Conservation (phyloP, 2,888 invertebrate genomes). For the Notocelia uddmanniana region DNA sequence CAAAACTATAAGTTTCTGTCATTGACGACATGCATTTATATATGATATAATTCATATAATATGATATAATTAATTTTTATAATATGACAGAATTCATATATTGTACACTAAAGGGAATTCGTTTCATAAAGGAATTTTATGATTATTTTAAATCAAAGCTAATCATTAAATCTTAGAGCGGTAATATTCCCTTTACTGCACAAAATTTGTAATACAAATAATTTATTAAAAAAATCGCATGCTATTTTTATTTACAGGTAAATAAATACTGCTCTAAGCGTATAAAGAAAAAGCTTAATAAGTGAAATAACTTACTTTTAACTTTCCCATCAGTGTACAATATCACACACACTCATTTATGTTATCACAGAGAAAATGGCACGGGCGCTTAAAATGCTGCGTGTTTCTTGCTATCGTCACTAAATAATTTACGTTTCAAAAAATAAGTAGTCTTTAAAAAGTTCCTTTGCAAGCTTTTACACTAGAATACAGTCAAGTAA, state of each 20-base stretch:
- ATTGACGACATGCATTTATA: too few relatives aligned
- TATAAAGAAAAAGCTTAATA: slow-evolving; percentile 65
- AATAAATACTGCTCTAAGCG: slow-evolving; percentile 80
- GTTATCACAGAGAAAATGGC: slow-evolving; percentile 12
- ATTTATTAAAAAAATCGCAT: slow-evolving; percentile 68
- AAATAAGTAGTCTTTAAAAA: neutral
- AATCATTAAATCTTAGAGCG: slow-evolving; percentile 74
- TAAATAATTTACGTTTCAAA: neutral
- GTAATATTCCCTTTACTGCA: slow-evolving; percentile 83
- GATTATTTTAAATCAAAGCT: slow-evolving; percentile 47
- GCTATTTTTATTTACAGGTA: slow-evolving; percentile 59
- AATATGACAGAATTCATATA: slow-evolving; percentile 50
- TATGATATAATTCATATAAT: too few relatives aligned
- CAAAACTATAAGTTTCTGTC: too few relatives aligned
- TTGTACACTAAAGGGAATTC: slow-evolving; percentile 86
- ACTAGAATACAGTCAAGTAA: neutral
- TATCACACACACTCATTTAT: slow-evolving; percentile 63
- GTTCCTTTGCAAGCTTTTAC: slow-evolving; percentile 9
- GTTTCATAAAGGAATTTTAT: slow-evolving; percentile 48
- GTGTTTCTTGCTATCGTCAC: neutral
- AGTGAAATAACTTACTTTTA: slow-evolving; percentile 74
- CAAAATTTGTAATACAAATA: slow-evolving; percentile 60
- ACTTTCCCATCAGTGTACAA: slow-evolving; percentile 85
- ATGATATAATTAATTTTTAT: too few relatives aligned
- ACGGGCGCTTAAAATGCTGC: neutral